Percentiles rank a stretch among this genome's conserved stretches.
Conservation (phyloP, 2,113 vertebrate species). For the Xerus inauris region DNA sequence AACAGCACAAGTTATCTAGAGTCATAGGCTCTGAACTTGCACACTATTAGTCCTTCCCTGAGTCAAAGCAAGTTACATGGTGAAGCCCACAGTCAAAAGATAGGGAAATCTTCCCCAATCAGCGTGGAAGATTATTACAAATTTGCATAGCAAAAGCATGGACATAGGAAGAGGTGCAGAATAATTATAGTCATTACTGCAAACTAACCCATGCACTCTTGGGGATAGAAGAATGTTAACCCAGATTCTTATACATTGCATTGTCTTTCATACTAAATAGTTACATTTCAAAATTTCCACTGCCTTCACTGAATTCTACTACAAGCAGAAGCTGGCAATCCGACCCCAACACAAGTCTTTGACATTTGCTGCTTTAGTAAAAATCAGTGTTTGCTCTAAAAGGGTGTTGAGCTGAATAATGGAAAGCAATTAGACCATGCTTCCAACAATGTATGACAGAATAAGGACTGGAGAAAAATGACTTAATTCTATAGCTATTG, state of each 20-base stretch:
- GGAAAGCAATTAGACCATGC: background rate
- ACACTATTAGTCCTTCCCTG: background rate
- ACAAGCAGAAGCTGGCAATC: background rate
- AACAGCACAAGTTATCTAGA: too few species aligned
- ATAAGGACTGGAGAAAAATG: background rate
- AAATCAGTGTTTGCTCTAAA: constrained; percentile 6
- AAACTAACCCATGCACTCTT: background rate
- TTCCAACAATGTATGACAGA: background rate
- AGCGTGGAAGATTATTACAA: background rate
- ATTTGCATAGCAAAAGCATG: background rate
- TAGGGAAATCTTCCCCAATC: background rate
- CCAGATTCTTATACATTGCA: background rate
- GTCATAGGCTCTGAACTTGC: background rate
- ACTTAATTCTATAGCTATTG: background rate
- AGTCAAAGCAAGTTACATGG: background rate
- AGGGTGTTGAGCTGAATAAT: background rate
- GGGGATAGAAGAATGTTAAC: background rate
- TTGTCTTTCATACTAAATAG: background rate
- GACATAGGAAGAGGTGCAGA: background rate
- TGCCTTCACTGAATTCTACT: background rate
- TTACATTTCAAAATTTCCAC: background rate
- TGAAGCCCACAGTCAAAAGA: background rate
- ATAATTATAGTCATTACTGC: background rate
- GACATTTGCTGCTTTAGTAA: background rate
- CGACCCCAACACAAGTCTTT: background rate